phyloP scores from a whole-genome alignment of 2,797 vertebrate genomes.

The Macropus fuliginosus region DNA sequence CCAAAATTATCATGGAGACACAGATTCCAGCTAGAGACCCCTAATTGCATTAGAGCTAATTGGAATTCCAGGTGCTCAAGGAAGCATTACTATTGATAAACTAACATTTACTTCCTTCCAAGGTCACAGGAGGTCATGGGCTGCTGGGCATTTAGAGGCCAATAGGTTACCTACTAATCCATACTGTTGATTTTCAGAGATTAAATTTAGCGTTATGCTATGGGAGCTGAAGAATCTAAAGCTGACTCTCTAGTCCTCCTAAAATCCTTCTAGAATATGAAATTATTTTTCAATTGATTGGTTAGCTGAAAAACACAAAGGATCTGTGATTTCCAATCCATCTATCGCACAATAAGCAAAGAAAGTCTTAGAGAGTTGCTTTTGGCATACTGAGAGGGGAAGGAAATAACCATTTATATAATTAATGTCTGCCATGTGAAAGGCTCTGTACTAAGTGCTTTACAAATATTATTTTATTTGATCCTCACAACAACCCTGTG shows the following conservation, averaged over 20 bases:
- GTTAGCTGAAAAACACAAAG: not conserved
- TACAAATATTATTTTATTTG: not conserved
- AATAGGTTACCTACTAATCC: not conserved
- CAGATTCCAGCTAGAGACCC: not conserved
- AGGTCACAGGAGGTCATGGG: conserved; percentile 9
- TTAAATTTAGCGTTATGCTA: not conserved
- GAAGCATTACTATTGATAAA: not conserved
- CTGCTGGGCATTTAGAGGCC: accelerated
- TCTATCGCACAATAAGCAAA: not conserved
- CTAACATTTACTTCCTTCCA: conserved; percentile 3
- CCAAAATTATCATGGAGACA: not conserved
- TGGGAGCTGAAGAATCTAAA: not conserved
- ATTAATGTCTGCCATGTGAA: not conserved
- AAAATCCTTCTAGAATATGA: not conserved
- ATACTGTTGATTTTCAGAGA: not conserved
- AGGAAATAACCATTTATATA: not conserved
- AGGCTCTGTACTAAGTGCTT: not conserved
- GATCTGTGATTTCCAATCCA: not conserved
- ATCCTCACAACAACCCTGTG: not conserved
- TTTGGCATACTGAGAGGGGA: not conserved
- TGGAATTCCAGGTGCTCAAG: not conserved
- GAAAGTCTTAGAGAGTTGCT: not conserved
- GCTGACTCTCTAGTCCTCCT: not conserved
- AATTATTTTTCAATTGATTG: not conserved
- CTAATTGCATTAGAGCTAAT: conserved; percentile 36